phyloP scores from a whole-genome alignment of 2,797 vertebrate genomes.

The Ambastaia sidthimunki region DNA sequence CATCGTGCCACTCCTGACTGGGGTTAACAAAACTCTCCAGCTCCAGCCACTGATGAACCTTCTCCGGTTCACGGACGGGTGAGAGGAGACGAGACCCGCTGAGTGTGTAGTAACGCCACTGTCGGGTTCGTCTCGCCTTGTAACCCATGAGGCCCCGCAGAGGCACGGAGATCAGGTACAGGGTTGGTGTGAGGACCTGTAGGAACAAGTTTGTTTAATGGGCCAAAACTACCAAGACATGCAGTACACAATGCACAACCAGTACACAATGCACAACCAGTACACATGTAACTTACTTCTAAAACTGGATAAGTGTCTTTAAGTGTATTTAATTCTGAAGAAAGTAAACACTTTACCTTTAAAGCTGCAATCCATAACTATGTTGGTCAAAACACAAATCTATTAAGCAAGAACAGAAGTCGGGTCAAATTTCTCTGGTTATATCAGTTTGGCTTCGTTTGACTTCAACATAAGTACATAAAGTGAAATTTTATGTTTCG shows the following conservation, averaged over 20 bases:
- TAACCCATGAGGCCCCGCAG: conserved; percentile 79
- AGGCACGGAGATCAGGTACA: conserved; percentile 79
- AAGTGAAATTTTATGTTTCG: too few species aligned
- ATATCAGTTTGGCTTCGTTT: too few species aligned
- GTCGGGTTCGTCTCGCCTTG: conserved; percentile 69
- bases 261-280: not conserved
- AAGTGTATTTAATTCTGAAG: too few species aligned
- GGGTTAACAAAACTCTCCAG: conserved; percentile 80
- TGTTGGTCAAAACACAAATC: too few species aligned
- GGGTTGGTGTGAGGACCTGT: conserved; percentile 67
- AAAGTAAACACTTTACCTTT: too few species aligned
- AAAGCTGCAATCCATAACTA: too few species aligned
- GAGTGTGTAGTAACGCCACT: conserved; percentile 81
- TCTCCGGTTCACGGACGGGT: conserved; percentile 80
- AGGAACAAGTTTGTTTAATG: not conserved
- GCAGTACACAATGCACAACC: not conserved
- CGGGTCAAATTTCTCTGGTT: too few species aligned
- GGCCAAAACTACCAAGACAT: conserved; percentile 23
- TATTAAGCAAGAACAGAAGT: too few species aligned
- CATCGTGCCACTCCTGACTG: conserved; percentile 81
- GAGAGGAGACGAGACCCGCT: conserved; percentile 77
- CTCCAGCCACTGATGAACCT: conserved; percentile 83
- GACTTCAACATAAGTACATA: too few species aligned
- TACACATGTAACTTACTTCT: not conserved
- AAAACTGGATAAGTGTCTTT: not conserved